Base-by-base conservation (phyloP, 2,113 vertebrate genomes). In the Sapajus apella region DNA sequence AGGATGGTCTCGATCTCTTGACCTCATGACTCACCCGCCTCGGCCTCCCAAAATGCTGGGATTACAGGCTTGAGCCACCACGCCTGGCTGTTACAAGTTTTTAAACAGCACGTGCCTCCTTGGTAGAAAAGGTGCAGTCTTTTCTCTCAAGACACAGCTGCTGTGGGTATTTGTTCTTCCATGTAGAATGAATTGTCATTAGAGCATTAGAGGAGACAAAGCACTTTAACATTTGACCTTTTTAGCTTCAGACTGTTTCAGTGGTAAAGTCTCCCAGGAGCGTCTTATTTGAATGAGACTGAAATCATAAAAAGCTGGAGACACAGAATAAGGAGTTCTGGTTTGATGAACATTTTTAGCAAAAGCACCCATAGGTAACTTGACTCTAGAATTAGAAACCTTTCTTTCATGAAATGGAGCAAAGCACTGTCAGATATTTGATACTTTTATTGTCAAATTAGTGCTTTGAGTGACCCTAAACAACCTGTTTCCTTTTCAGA, bases 401-500 rank as follows among this genome's bases (percentile, higher is more conserved):
- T 45, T 73, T 80, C 37, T 83, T 80, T 81, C n/a, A 50, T 50
- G 14, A 88, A 58, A 47, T 16, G 10, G 61, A 89, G 21, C 79
- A 92, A 92, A 95, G 52, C 82, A 8, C n/a, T 94, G 0, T 79
- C 45, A 92, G 73, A 82, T 47, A 70, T 20, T 96, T 93, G 45
- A 93, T 40, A 55, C 79, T 95, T 93, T 95, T 79, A 75, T 87
- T 90, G 93, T 91, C 32, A 73, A 66, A 77, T 70, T 52, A 68
- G 52, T 89, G 23, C 27, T 94, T 93, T 92, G 91, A 58, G 86
- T 94, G 40, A 47, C 82, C 52, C 58, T 91, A n/a, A 73, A 55
- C 64, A 82, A 79, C 40, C 32, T 79, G 12, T 94, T 94, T 89
- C 27, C 50, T 58, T 88, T 94, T 93, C 52, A 89, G 43, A 95